A percentile compares a stretch with the other conserved stretches of the same genome.
Conservation (phyloP, 2,113 vertebrate genomes). For the Spizaetus ornatus region DNA sequence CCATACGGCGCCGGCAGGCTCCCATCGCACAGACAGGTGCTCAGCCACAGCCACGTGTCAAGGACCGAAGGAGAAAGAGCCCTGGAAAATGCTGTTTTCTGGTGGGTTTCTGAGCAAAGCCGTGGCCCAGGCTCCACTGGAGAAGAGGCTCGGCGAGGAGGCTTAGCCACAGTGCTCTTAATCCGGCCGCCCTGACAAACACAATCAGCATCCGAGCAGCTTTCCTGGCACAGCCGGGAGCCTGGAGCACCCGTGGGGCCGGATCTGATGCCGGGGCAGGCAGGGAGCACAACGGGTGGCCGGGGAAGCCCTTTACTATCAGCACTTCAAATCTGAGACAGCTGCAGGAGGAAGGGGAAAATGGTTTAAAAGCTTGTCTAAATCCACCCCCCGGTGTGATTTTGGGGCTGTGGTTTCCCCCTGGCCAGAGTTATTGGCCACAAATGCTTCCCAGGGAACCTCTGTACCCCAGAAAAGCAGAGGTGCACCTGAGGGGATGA, state of each 20-base stretch:
- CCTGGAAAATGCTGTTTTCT: neutral
- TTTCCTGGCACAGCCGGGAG: neutral
- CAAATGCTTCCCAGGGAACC: neutral
- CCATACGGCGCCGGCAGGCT: fast-evolving
- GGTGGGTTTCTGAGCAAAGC: neutral
- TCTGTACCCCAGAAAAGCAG: neutral
- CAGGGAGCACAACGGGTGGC: neutral
- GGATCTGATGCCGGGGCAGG: neutral
- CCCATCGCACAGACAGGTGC: neutral
- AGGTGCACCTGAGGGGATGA: neutral
- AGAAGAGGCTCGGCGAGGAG: neutral
- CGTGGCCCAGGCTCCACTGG: neutral
- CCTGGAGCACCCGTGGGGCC: neutral
- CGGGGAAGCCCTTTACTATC: neutral
- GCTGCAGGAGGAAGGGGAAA: neutral
- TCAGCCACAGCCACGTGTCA: neutral
- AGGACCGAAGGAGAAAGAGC: neutral
- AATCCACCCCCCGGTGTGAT: neutral
- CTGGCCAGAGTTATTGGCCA: neutral
- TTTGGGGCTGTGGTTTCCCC: neutral
- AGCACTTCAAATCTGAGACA: neutral
- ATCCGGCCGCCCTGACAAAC: slow-evolving; percentile 65
- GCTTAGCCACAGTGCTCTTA: slow-evolving; percentile 39
- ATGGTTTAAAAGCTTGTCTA: neutral
- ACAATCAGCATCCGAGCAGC: slow-evolving; percentile 48